Base-by-base conservation (phyloP, 1,140 invertebrate species). In the Hyles vespertilio region DNA sequence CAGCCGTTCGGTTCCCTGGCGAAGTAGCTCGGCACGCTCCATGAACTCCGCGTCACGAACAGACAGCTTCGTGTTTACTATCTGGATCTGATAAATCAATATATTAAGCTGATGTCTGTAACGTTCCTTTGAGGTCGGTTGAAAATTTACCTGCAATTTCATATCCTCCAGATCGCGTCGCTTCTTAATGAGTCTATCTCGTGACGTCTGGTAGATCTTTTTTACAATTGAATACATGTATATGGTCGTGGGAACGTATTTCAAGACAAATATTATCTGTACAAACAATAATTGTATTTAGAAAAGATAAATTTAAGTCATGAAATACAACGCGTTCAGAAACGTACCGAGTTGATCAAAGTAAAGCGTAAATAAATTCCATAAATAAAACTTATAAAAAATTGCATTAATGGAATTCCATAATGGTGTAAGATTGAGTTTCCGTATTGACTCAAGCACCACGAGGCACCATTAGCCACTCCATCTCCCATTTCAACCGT, bases 121-220 rank as follows among this genome's bases (percentile, higher is more conserved):
- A 22, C 22, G 22, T 22, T 22, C 22, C 22, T 22, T 22, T 22
- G 22, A 22, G 22, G 22, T 22, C 22, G 22, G 2, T 22, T 22
- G 22, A 46, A 10, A 9, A 33, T 44, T 58, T 44, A 85, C 82
- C 80, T 88, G 78, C 51, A 89, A 61, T 51, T 80, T 64, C 61
- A 89, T 67, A 11, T 89, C 84, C 56, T 89, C 81, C 36, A 84
- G 36, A 57, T 86, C 77, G 32, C 59, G 67, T 70, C 79, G 65
- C 48, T 81, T 81, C 22, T 65, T 58, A 62, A 64, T 72, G 40
- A 81, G 61, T 49, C 73, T 67, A 43, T 82, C 70, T 32, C 71
- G 67, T 10, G 80, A 81, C 5, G 69, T 67, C 33, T 59, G 44
- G 50, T 81, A 80, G 43, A 79, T 64, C 54, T 70, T 72, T 55